Evolutionary conservation across 2,888 invertebrate species (phyloP), one percentile per base, ranked within the genome.

Genomic region (Spodoptera picta): DNA sequence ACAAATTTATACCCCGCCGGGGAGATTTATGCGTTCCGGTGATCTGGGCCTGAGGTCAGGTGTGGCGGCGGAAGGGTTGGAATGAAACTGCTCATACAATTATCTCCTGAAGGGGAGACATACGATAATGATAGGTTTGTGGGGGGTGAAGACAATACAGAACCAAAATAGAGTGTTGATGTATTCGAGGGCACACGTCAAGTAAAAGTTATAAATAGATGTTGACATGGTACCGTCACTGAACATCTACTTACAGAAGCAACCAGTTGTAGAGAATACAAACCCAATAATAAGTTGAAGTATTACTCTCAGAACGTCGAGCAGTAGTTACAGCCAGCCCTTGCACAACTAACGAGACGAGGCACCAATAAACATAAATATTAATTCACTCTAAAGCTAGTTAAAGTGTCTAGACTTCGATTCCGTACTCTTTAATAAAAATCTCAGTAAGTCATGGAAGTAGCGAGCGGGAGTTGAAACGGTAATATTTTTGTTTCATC

Each of bases 21-120:
- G 36, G 53, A 66, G 80, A 78, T 78, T 78, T 80, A 78, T 78
- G 69, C 48, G 42, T 66, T 59, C 73, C 79, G 70, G 77, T 73
- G 80, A 79, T 76, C 66, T 69, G 60, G 62, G 77, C 54, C 45
- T 51, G 60, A 52, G 69, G 69, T 60, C 60, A 49, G 46, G 65
- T 48, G 65, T 48, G 56, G 47, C 46, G 48, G 48, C 43, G 53
- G 53, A 66, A 72, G 60, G 56, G 69, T 71, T 75, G 47, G 42
- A 54, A 36, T 45, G 51, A 54, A 56, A 69, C 52, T 50, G 53
- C 31, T 69, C 51, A 58, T 69, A 36, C 46, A 51, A 54, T 68
- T 51, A 51, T 68, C 60, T 27, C n/a, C 1, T 12, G 36, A 52
- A 12, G 59, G 44, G 23, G 41, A 14, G 6, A 10, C 4, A 41